phyloP scores from a whole-genome alignment of 1,140 invertebrate species.

The Teleopsis dalmanni region DNA sequence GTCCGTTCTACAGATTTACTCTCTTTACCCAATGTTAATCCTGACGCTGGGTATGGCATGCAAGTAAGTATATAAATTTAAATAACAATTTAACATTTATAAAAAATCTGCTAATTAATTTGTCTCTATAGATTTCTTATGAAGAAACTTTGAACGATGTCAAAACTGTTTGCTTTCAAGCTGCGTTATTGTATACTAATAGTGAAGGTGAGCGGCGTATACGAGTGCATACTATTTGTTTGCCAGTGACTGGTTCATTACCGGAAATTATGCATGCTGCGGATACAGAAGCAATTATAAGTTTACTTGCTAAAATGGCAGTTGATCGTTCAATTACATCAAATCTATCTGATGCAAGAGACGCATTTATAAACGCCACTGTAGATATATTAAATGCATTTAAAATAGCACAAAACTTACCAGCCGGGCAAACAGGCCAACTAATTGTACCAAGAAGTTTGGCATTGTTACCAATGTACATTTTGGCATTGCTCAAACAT shows the following conservation, averaged over 20 bases:
- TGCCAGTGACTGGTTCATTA: constrained; percentile 80
- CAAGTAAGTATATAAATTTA: constrained; percentile 65
- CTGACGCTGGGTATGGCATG: constrained; percentile 96
- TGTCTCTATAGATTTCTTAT: constrained; percentile 30
- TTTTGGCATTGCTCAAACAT: constrained; percentile 85
- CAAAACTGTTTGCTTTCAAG: constrained; percentile 93
- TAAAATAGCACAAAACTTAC: constrained; percentile 60
- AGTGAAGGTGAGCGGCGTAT: constrained; percentile 97
- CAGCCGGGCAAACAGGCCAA: constrained; percentile 50
- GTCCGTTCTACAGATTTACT: constrained; percentile 95
- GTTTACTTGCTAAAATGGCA: constrained; percentile 92
- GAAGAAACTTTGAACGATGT: constrained; percentile 85
- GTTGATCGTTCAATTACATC: constrained; percentile 84
- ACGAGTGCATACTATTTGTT: constrained; percentile 91
- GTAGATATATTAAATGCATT: constrained; percentile 85
- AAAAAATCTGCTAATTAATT: neutral
- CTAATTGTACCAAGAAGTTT: constrained; percentile 69
- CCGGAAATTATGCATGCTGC: constrained; percentile 82
- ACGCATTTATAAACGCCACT: constrained; percentile 92
- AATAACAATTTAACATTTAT: neutral
- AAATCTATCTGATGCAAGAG: constrained; percentile 83
- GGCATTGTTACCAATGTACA: constrained; percentile 78
- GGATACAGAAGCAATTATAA: constrained; percentile 92
- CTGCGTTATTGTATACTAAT: constrained; percentile 94
- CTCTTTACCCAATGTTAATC: constrained; percentile 94